These are phyloP conservation scores for Boleophthalmus pectinirostris DNA, from an alignment of 2,113 vertebrate species.

Conservation along the genomic window DNA sequence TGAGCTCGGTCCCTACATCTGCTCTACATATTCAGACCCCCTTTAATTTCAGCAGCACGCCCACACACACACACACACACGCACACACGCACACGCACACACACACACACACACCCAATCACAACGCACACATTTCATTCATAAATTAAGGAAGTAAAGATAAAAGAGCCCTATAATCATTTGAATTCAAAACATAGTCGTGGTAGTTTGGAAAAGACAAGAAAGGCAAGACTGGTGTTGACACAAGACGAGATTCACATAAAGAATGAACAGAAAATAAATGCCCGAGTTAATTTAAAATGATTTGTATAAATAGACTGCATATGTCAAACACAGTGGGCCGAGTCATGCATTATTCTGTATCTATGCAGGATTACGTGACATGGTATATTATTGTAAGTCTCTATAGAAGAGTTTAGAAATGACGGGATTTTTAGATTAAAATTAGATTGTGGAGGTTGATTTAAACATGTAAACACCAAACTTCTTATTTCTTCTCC, in stretches of 20 bases:
- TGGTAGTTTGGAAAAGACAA: background rate
- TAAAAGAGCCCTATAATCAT: constrained; percentile 17
- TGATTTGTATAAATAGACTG: background rate
- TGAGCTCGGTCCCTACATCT: constrained; percentile 67
- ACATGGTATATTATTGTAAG: background rate
- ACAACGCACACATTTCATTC: constrained; percentile 10
- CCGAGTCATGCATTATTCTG: background rate
- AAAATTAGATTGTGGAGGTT: too few relatives aligned
- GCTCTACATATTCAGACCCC: constrained; percentile 73
- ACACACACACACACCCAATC: constrained; percentile 9
- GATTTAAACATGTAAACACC: too few relatives aligned
- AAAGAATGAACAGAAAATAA: background rate
- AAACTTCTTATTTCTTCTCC: too few relatives aligned
- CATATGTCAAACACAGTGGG: background rate
- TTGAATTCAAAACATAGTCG: background rate
- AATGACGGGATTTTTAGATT: too few relatives aligned
- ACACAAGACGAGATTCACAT: background rate
- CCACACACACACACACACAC: constrained; percentile 46
- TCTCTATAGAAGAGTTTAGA: background rate
- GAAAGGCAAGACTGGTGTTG: background rate
- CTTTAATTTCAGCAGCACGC: constrained; percentile 61
- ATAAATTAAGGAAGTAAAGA: constrained; percentile 26
- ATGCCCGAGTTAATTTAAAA: background rate
- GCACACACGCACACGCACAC: constrained; percentile 11
- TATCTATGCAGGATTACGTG: background rate